A percentile compares a stretch with the other conserved stretches of the same genome.
These are phyloP conservation scores for Palythoa grandis DNA, from an alignment of 92 coral and sea anemone genomes.

Conservation along the genomic window DNA sequence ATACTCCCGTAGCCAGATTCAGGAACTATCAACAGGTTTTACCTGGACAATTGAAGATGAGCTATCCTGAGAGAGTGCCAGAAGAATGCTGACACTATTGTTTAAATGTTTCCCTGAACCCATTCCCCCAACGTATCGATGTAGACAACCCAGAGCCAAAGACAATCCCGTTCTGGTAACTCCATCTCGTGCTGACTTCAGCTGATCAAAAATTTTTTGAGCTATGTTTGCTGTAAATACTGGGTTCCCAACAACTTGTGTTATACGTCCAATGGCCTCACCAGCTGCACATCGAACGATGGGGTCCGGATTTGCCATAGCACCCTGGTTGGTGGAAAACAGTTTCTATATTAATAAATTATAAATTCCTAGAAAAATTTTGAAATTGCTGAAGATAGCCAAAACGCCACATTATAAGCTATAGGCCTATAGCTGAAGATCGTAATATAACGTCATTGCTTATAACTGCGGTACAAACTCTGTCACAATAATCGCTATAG, in stretches of 20 bases:
- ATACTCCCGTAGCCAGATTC: too few relatives aligned
- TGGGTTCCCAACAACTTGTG: constrained; percentile 98
- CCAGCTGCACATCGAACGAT: constrained; percentile 99
- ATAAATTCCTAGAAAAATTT: too few relatives aligned
- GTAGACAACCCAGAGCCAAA: constrained; percentile 96
- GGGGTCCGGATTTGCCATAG: constrained; percentile 94
- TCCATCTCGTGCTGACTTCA: constrained; percentile 94
- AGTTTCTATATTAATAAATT: too few relatives aligned
- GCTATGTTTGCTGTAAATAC: constrained; percentile 90
- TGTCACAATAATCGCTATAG: too few relatives aligned
- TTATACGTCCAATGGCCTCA: constrained; percentile 97
- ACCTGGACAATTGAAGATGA: constrained; percentile 99
- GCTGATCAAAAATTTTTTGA: constrained; percentile 94
- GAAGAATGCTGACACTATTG: constrained; percentile 93
- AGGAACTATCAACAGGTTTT: not conserved
- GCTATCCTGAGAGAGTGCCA: constrained; percentile 96
- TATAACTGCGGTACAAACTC: too few relatives aligned
- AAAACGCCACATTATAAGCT: too few relatives aligned
- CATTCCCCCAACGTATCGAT: constrained; percentile 99
- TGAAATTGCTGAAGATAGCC: too few relatives aligned
- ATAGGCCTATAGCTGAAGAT: too few relatives aligned
- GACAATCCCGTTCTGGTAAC: constrained; percentile 97
- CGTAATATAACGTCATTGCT: too few relatives aligned
- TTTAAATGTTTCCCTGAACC: constrained; percentile 97
- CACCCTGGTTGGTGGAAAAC: constrained; percentile 57